Evolutionary conservation across 1,140 invertebrate species (phyloP), one percentile per base, ranked within the genome.

Genomic region (Drosophila teissieri): DNA sequence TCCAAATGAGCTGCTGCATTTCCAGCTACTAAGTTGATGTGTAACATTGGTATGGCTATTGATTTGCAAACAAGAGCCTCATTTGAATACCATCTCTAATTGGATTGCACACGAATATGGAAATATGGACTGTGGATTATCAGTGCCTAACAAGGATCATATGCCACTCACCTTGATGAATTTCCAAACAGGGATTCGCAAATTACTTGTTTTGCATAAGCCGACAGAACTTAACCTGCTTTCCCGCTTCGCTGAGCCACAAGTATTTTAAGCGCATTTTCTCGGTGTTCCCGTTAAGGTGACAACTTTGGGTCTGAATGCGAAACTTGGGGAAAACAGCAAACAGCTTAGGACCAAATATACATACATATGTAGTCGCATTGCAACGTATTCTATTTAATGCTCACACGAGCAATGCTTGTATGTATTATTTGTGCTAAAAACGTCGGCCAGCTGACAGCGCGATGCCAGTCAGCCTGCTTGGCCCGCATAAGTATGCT

Each of bases 401-500:
- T 53, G 54, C 45, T 52, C 45, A 37, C 63, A 55, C 57, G 37
- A 63, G 55, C 70, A 70, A 56, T 69, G 48, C 64, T 12, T 63
- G 37, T 19, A 61, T 62, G 76, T 84, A 77, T 67, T 79, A 83
- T 80, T 80, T 86, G 83, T 79, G 80, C 79, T 83, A 79, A 83
- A 83, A 86, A 86, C 67, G 85, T 88, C 83, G 86, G 56, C 65
- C 57, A 58, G 73, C 75, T 83, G 84, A 86, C 83, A 86, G 83
- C 83, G 78, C 68, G 84, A 65, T 83, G 83, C 83, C 75, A 76
- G 61, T 73, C 51, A 83, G 68, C 53, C 56, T 44, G 73, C 65
- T 48, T 85, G 81, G 80, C 84, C 79, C 83, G 83, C 56, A 86
- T 88, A 86, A 86, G 83, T 86, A 83, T 73, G 75, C 75, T 88